phyloP scores from a whole-genome alignment of 2,888 invertebrate genomes.

The Chirona hameri region DNA sequence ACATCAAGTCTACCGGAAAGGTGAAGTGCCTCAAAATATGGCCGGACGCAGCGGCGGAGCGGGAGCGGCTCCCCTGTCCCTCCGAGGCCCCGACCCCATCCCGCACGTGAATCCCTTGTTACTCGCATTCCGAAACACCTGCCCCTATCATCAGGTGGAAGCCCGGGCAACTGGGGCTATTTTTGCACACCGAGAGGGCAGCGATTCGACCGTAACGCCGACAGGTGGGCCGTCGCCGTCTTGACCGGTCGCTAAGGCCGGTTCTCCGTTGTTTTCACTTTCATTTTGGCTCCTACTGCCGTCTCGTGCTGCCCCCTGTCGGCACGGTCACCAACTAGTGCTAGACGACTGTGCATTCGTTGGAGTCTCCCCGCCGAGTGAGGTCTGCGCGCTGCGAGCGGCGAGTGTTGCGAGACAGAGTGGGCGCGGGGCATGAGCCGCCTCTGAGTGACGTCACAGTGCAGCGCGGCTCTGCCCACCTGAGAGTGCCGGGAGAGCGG shows the following conservation, averaged over 20 bases:
- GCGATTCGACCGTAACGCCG: neutral
- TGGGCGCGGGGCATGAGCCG: neutral
- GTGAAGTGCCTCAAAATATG: neutral
- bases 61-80: neutral
- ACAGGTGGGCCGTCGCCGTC: neutral
- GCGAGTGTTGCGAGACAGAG: neutral
- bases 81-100: neutral
- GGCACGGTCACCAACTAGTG: neutral
- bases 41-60: neutral
- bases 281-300: neutral
- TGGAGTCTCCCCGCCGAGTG: neutral
- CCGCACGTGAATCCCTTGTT: constrained; percentile 25
- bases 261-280: constrained; percentile 7
- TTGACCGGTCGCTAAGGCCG: constrained; percentile 8
- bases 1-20: neutral
- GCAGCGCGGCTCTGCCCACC: neutral
- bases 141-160: constrained; percentile 22
- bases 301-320: neutral
- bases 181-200: neutral
- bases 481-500: neutral
- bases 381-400: neutral
- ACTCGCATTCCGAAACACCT: constrained; percentile 12
- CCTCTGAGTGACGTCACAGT: neutral
- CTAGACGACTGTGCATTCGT: neutral
- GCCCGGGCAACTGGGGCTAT: neutral